Evolutionary conservation across 2,888 invertebrate species (phyloP).

Genomic region (Cetonia aurata): DNA sequence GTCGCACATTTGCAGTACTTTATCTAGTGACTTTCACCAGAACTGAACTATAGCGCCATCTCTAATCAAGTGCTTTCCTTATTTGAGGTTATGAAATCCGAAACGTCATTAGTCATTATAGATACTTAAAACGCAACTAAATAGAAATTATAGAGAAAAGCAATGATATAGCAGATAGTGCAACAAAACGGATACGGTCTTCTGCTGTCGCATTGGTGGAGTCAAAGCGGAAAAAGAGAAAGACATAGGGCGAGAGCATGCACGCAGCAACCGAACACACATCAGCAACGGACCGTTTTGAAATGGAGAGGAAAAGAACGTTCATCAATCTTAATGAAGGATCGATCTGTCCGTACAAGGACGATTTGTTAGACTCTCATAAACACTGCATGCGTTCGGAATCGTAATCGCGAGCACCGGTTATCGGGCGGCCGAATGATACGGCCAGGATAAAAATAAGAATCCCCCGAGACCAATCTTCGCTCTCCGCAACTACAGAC

Average conservation of each 20-base stretch:
- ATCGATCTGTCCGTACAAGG: constrained; percentile 58
- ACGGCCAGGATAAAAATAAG: no score
- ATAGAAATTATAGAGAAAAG: background rate
- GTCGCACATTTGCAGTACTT: no score
- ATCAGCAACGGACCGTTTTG: constrained; percentile 18
- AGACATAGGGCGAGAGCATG: background rate
- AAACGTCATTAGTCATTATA: no score
- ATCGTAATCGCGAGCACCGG: constrained; percentile 41
- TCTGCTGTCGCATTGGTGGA: constrained; percentile 18
- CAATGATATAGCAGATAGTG: background rate
- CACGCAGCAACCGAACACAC: background rate
- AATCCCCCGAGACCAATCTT: no score
- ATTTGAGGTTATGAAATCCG: no score
- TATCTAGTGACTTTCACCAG: no score
- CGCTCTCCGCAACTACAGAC: no score
- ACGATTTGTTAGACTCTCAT: constrained; percentile 60
- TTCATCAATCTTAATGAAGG: constrained; percentile 60
- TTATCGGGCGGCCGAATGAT: no score
- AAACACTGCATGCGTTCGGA: constrained; percentile 57
- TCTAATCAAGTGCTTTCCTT: no score
- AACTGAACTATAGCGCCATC: no score
- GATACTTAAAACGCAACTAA: no score
- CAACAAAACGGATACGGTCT: constrained; percentile 7
- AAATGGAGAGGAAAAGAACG: constrained; percentile 51
- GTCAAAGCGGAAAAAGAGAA: constrained; percentile 1